Evolutionary conservation across 2,797 vertebrate genomes (phyloP), one percentile per base, ranked within the genome.

Genomic region (Neosalanx taihuensis): DNA sequence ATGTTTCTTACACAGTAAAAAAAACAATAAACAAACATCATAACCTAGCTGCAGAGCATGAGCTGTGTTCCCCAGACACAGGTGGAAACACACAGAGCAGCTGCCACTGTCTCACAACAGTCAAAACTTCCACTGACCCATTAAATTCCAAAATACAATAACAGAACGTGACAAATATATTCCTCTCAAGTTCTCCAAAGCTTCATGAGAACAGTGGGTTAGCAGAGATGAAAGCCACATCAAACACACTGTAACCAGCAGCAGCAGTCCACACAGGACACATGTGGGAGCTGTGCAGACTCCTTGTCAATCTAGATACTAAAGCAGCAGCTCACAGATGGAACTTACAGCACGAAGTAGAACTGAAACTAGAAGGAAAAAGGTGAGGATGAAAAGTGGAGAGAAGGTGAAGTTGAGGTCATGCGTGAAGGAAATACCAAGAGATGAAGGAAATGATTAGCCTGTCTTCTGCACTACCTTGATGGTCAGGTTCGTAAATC

Each of bases 281-380:
- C 78, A 80, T 69, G 76, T 84, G 83, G 81, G 76, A 72, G 74
- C 17, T 23, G 66, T 83, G 74, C 86, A 83, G 57, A 65, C 13
- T 46, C 69, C 61, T 61, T 64, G 12, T 35, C 62, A 33, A 35
- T n/a, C 7, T 61, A 41, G 35, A 46, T 12, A 46, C 41, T 46
- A 46, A 46, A 13, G 41, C 10, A 46, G 1, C 41, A 3, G 0
- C 41, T 12, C 41, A 46, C 41, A 13, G 41, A 46, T 46, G 41
- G 41, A 46, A 12, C 12, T 46, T 3, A 46, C 41, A 46, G 41
- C 41, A 9, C 13, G 41, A 46, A 56, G 51, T 17, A n/a, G 51
- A n/a, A n/a, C 4, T 17, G 15, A 18, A n/a, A 56, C 15, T 7
- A 56, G 17, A 56, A n/a, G 51, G 18, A n/a, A 56, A n/a, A 7